Evolutionary conservation across 1,140 invertebrate genomes (phyloP).

Genomic region (Ditylenchus dipsaci): DNA sequence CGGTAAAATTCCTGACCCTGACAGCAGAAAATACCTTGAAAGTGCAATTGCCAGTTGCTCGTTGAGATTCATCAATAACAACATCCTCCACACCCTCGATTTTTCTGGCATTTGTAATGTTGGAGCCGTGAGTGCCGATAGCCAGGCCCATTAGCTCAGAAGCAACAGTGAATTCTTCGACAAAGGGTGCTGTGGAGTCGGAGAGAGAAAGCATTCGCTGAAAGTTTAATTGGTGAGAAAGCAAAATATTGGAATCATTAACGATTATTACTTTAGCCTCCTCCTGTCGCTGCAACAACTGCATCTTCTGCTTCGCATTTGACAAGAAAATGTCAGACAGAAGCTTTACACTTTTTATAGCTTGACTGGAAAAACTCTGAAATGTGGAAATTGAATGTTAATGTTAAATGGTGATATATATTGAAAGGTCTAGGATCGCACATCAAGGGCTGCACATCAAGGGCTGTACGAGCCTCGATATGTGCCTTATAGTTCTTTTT

Average conservation of each 20-base stretch:
- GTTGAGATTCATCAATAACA: conserved; percentile 23
- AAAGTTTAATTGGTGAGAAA: background rate
- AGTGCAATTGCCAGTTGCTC: conserved; percentile 15
- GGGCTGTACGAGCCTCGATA: no score
- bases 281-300: conserved; percentile 74
- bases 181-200: conserved; percentile 25
- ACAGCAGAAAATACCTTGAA: conserved; percentile 18
- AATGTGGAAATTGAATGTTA: background rate
- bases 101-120: conserved; percentile 90
- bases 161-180: conserved; percentile 6
- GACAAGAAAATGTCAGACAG: conserved; percentile 96
- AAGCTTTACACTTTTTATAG: conserved; percentile 66
- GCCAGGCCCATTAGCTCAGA: conserved; percentile 51
- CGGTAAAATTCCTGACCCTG: background rate
- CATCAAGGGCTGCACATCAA: no score
- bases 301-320: conserved; percentile 78
- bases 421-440: background rate
- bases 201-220: conserved; percentile 30
- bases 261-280: background rate
- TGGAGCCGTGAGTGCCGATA: conserved; percentile 84
- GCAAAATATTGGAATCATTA: background rate
- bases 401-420: conserved; percentile 2
- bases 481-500: no score
- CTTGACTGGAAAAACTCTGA: conserved; percentile 40
- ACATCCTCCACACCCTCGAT: conserved; percentile 77